A percentile compares a stretch with the other conserved stretches of the same genome.
These are phyloP conservation scores for Hetaerina titia DNA, from an alignment of 2,888 invertebrate species.

Conservation along the genomic window DNA sequence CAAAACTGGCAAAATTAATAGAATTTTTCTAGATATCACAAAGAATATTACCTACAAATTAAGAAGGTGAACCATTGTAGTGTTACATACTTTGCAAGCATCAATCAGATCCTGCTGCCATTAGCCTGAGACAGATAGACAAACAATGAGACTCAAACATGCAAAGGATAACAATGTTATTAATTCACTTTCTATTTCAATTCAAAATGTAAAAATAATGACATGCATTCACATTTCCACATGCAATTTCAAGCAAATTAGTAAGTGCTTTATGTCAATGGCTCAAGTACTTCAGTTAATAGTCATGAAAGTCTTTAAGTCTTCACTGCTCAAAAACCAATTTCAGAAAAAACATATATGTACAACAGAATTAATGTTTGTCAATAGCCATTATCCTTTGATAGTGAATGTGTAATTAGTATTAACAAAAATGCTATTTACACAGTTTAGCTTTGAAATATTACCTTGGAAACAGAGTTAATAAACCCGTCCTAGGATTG, in stretches of 20 bases:
- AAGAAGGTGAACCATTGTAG: constrained; percentile 61
- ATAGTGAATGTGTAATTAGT: constrained; percentile 37
- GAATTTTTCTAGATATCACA: neutral
- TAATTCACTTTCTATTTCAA: constrained; percentile 38
- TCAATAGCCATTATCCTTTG: constrained; percentile 68
- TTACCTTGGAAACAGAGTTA: constrained; percentile 89
- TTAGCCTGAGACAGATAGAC: constrained; percentile 74
- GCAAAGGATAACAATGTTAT: constrained; percentile 70
- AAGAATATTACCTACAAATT: constrained; percentile 48
- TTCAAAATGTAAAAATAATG: constrained; percentile 67
- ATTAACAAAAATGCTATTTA: constrained; percentile 55
- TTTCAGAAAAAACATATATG: constrained; percentile 29
- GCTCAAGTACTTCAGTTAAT: neutral
- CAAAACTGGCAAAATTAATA: neutral
- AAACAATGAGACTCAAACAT: constrained; percentile 74
- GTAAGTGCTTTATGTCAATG: constrained; percentile 28
- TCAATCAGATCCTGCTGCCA: constrained; percentile 70
- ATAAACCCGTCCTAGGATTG: constrained; percentile 85
- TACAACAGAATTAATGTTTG: constrained; percentile 48
- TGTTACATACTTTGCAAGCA: constrained; percentile 65
- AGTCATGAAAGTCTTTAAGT: neutral
- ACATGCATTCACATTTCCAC: constrained; percentile 70
- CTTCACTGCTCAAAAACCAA: neutral
- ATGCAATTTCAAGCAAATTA: constrained; percentile 68
- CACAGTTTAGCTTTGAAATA: constrained; percentile 52